Percentiles rank a stretch among this genome's conserved stretches.
Conservation (phyloP, 2,113 vertebrate genomes). For the Falco punctatus region DNA sequence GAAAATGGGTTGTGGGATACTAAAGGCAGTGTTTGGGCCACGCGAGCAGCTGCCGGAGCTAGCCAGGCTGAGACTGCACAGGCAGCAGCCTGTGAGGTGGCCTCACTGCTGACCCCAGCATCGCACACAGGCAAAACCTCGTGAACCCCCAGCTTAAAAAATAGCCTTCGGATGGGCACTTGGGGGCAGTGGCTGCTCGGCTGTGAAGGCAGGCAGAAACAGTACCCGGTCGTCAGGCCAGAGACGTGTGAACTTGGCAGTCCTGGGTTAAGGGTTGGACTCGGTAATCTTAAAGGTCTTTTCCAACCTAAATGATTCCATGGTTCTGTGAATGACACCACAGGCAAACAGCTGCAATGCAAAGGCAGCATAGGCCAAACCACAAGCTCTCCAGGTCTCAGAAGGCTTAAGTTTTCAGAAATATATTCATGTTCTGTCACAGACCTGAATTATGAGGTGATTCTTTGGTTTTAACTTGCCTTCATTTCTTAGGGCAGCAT, state of each 20-base stretch:
- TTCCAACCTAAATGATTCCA: no score
- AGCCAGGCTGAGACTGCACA: neutral
- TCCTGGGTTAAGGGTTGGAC: no score
- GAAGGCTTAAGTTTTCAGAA: neutral
- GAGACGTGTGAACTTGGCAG: neutral
- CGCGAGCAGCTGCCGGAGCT: neutral
- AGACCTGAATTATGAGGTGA: neutral
- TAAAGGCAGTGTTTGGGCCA: neutral
- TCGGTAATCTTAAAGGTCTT: no score
- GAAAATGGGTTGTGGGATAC: neutral
- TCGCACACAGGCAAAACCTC: neutral
- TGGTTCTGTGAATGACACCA: neutral
- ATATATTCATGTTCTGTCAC: neutral
- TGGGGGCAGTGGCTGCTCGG: slow-evolving; percentile 58
- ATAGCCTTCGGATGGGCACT: slow-evolving; percentile 12
- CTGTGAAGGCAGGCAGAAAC: neutral
- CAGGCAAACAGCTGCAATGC: neutral
- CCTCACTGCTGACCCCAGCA: neutral
- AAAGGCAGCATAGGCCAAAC: neutral
- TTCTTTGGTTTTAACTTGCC: neutral
- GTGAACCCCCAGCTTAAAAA: neutral
- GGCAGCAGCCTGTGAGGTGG: neutral
- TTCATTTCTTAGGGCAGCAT: neutral
- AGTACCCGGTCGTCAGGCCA: neutral
- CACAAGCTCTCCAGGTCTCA: neutral